phyloP scores from a whole-genome alignment of 2,888 invertebrate species.

The Cerastoderma edule region DNA sequence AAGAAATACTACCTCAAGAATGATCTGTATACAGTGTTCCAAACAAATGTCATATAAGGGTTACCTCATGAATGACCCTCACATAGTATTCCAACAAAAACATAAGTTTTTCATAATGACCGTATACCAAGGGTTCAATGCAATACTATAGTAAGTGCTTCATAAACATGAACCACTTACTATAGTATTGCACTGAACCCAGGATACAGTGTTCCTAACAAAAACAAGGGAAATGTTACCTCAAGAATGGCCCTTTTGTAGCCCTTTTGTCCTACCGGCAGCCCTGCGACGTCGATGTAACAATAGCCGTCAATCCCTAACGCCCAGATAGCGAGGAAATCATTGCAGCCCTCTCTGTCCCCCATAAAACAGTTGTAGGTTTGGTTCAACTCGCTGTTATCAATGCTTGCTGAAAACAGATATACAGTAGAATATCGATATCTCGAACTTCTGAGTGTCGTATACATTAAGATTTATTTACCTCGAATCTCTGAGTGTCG shows the following conservation, averaged over 20 bases:
- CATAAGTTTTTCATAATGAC: no score
- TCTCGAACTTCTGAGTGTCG: neutral
- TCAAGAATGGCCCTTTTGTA: constrained; percentile 18
- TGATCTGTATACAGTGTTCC: no score
- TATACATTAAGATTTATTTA: neutral
- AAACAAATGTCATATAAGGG: no score
- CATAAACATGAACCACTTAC: no score
- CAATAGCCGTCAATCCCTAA: constrained; percentile 49
- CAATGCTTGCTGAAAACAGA: neutral
- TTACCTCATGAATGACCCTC: no score
- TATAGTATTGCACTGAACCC: no score
- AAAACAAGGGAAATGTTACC: no score
- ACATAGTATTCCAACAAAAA: no score
- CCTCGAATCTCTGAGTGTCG: neutral
- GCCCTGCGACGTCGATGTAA: constrained; percentile 36
- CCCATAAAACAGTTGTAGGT: constrained; percentile 45
- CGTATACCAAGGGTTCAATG: no score
- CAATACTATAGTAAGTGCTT: no score
- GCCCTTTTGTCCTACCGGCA: constrained; percentile 43
- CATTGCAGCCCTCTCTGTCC: constrained; percentile 26
- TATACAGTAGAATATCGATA: neutral
- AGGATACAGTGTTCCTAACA: no score
- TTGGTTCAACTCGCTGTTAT: neutral
- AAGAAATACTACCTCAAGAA: no score
- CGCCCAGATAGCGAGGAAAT: constrained; percentile 52